Conservation (phyloP, 2,888 invertebrate species). For the Eupithecia subfuscata region DNA sequence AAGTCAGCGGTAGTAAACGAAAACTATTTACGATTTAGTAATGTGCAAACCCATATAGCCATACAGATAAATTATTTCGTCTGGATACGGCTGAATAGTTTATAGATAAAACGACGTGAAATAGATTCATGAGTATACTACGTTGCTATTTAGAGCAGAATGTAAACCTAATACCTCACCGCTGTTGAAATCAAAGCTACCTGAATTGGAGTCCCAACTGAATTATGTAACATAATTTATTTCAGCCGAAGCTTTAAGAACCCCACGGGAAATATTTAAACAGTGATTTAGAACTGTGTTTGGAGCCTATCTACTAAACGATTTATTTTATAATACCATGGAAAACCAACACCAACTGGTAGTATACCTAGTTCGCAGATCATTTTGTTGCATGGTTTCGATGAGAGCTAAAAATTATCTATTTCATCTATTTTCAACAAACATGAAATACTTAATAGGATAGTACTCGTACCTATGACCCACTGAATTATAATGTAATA, state of each 20-base stretch:
- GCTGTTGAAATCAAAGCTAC: constrained; percentile 24
- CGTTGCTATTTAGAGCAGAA: background rate
- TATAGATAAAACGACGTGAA: background rate
- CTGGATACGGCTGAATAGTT: background rate
- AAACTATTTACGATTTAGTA: too few relatives aligned
- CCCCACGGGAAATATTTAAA: constrained; percentile 23
- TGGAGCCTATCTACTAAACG: background rate
- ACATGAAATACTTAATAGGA: background rate
- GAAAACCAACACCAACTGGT: background rate
- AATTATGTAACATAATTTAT: constrained; percentile 31
- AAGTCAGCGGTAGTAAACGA: too few relatives aligned
- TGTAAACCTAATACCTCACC: background rate
- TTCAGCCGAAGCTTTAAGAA: constrained; percentile 24
- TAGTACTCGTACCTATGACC: background rate
- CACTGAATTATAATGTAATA: background rate
- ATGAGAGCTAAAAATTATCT: background rate
- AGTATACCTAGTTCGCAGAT: background rate
- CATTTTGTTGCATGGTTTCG: background rate
- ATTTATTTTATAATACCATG: background rate
- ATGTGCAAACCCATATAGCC: too few relatives aligned
- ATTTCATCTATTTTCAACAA: background rate
- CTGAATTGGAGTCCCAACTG: constrained; percentile 22
- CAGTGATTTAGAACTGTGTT: constrained; percentile 22
- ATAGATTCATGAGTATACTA: background rate
- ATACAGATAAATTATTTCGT: background rate